Evolutionary conservation across 2,797 vertebrate species (phyloP), one percentile per base, ranked within the genome.

Genomic region (Aplochiton taeniatus): DNA sequence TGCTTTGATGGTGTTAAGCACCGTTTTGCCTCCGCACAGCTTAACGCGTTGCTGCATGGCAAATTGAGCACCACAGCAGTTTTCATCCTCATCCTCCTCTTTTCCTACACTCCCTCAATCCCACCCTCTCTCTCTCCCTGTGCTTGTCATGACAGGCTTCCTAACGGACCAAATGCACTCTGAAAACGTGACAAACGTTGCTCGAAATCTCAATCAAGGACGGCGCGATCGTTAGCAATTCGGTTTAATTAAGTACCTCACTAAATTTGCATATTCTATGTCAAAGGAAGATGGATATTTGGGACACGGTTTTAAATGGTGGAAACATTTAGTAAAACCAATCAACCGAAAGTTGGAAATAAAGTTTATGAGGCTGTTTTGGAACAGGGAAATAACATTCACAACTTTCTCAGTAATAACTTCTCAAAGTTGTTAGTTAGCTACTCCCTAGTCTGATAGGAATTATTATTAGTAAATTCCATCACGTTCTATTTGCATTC

Each of bases 161-260:
- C 86, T 31, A 31, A 31, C 31, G 89, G 92, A 88, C 93, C 89
- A 93, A 94, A 93, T 95, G 95, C 96, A 95, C 94, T 96, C 94
- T 94, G 92, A 93, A 92, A 94, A 88, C 91, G 68, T 71, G 16
- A 49, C 72, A 66, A 75, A 80, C 68, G 76, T 56, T 44, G 1
- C 44, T 19, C 18, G 19, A 54, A 77, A 75, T 68, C 65, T 31
- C 12, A 61, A 75, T 77, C 71, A 10, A 62, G 60, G 50, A 67
- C 31, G 63, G 54, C 65, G 63, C 53, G 69, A 74, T 18, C 5
- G 74, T 81, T 10, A n/a, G 55, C 41, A 9, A 31, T 4, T n/a
- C 31, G 2, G 31, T 31, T 31, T 31, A 31, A 31, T 31, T 2
- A 6, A 31, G 31, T 31, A 2, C 2, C 31, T 31, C 31, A 31